These are phyloP conservation scores for Hydrocynus forskahlii DNA, from an alignment of 2,797 vertebrate genomes.

Conservation along the genomic window DNA sequence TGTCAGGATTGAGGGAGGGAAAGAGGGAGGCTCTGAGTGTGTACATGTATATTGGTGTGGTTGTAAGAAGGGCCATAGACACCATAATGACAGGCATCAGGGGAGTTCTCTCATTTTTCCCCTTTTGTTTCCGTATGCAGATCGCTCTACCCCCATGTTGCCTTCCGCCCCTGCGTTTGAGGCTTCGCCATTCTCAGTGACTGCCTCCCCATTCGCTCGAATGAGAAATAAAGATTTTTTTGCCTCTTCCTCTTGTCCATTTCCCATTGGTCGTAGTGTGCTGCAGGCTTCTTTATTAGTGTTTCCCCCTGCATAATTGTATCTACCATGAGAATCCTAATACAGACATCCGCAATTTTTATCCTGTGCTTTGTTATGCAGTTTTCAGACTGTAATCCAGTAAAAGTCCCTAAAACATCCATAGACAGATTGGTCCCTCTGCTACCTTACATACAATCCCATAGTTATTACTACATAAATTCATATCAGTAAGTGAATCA, in stretches of 20 bases:
- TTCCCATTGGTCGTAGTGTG: background rate
- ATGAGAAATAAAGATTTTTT: background rate
- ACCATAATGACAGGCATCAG: conserved; percentile 53
- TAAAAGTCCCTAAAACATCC: background rate
- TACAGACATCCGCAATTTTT: background rate
- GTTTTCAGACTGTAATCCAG: background rate
- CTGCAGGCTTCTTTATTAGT: background rate
- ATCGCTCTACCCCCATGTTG: conserved; percentile 25
- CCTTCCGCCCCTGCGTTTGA: conserved; percentile 27
- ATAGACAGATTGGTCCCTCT: background rate
- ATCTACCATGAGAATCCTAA: background rate
- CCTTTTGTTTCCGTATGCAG: conserved; percentile 44
- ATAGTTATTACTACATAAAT: background rate
- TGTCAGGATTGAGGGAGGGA: conserved; percentile 26
- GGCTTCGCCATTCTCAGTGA: background rate
- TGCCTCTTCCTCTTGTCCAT: background rate
- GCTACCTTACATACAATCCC: background rate
- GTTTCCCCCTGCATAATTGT: background rate
- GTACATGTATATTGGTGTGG: conserved; percentile 27
- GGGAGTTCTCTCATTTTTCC: conserved; percentile 46
- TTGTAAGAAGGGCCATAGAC: conserved; percentile 38
- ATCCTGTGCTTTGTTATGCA: background rate
- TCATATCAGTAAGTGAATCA: background rate
- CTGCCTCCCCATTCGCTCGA: background rate
- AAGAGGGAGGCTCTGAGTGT: conserved; percentile 14